A percentile compares a stretch with the other conserved stretches of the same genome.
These are phyloP conservation scores for Geothlypis trichas DNA, from an alignment of 2,113 vertebrate species.

Conservation along the genomic window DNA sequence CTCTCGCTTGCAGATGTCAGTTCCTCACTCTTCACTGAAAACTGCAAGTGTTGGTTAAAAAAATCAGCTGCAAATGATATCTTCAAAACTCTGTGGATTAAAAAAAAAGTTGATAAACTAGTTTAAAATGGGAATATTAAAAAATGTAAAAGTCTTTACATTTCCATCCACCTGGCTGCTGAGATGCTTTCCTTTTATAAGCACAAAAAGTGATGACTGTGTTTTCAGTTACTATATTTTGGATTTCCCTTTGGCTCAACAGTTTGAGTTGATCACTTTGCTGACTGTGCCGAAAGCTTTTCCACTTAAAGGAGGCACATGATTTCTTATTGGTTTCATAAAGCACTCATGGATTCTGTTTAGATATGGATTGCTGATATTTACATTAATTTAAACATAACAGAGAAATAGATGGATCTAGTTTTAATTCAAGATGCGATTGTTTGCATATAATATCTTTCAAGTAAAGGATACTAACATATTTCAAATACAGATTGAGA, in stretches of 20 bases:
- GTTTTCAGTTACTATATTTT: neutral
- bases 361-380: neutral
- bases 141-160: neutral
- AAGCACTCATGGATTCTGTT: neutral
- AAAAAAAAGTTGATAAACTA: conserved; percentile 11
- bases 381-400: neutral
- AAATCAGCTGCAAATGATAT: conserved; percentile 46
- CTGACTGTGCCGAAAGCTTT: neutral
- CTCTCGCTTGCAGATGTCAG: conserved; percentile 52
- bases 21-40: conserved; percentile 45
- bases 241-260: neutral
- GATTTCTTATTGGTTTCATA: neutral
- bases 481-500: neutral
- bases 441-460: neutral
- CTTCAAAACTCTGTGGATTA: neutral
- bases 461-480: neutral
- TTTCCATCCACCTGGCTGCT: neutral
- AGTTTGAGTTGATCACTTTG: neutral
- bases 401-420: neutral
- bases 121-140: neutral
- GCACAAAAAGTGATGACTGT: neutral
- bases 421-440: neutral
- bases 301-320: neutral
- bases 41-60: conserved; percentile 34
- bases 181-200: neutral